A percentile compares a stretch with the other conserved stretches of the same genome.
These are phyloP conservation scores for Rhinoderma darwinii DNA, from an alignment of 2,113 vertebrate genomes.

Conservation along the genomic window DNA sequence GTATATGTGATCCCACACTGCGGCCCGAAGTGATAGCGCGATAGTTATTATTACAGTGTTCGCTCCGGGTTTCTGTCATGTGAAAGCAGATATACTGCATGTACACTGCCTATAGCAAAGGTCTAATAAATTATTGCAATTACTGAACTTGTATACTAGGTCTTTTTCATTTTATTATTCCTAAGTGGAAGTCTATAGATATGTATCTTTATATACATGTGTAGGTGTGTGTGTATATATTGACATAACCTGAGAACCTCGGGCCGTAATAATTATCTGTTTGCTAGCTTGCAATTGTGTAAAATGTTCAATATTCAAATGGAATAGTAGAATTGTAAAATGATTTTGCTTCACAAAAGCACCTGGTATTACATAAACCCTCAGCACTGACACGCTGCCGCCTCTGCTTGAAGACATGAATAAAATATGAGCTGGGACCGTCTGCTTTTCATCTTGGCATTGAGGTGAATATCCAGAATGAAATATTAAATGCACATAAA, in stretches of 20 bases:
- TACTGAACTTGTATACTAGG: too few relatives aligned
- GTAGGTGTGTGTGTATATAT: not conserved
- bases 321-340: conserved; percentile 39
- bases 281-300: not conserved
- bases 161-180: too few relatives aligned
- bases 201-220: too few relatives aligned
- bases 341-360: conserved; percentile 37
- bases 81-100: too few relatives aligned
- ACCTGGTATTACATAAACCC: conserved; percentile 49
- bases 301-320: conserved; percentile 46
- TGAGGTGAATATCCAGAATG: conserved; percentile 42
- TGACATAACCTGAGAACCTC: not conserved
- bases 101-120: too few relatives aligned
- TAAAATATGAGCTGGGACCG: conserved; percentile 51
- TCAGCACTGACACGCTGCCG: conserved; percentile 24
- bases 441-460: conserved; percentile 52
- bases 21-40: too few relatives aligned
- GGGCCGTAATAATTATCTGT: not conserved
- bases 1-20: too few relatives aligned
- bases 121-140: too few relatives aligned
- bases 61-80: too few relatives aligned
- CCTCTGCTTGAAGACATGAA: conserved; percentile 42
- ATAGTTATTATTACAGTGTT: too few relatives aligned
- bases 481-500: conserved; percentile 57
- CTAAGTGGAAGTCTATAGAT: not conserved